Conservation (phyloP, 2,113 vertebrate species). For the Aspiorhynchus laticeps region DNA sequence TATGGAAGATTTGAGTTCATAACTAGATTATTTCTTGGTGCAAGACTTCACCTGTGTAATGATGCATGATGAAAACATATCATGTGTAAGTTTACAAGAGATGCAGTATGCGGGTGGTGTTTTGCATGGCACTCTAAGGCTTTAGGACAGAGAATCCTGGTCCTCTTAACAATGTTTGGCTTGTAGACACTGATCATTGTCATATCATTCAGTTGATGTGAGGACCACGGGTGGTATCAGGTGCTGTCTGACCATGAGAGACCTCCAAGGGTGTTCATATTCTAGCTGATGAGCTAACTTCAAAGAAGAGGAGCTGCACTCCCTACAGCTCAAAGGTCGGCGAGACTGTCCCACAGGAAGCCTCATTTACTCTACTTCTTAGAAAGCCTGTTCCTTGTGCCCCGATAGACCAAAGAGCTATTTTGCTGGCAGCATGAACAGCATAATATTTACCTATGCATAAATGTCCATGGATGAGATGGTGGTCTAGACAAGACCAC, state of each 20-base stretch:
- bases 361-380: conserved; percentile 33
- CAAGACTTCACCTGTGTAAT: neutral
- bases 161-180: conserved; percentile 38
- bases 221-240: conserved; percentile 31
- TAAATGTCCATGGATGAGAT: neutral
- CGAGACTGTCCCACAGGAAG: conserved; percentile 31
- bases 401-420: neutral
- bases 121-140: neutral
- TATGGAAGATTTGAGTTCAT: neutral
- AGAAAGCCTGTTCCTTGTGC: conserved; percentile 33
- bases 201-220: conserved; percentile 3
- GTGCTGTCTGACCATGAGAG: conserved; percentile 4
- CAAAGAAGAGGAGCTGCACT: conserved; percentile 35
- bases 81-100: neutral
- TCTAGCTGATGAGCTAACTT: conserved; percentile 2
- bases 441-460: neutral
- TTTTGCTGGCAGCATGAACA: neutral
- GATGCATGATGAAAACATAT: neutral
- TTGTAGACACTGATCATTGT: conserved; percentile 25
- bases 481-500: neutral
- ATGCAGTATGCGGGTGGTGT: neutral
- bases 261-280: neutral
- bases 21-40: neutral
- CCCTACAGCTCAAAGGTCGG: conserved; percentile 14
- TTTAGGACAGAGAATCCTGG: neutral